Evolutionary conservation across 2,113 vertebrate species (phyloP).

Genomic region (Tamias sibiricus): DNA sequence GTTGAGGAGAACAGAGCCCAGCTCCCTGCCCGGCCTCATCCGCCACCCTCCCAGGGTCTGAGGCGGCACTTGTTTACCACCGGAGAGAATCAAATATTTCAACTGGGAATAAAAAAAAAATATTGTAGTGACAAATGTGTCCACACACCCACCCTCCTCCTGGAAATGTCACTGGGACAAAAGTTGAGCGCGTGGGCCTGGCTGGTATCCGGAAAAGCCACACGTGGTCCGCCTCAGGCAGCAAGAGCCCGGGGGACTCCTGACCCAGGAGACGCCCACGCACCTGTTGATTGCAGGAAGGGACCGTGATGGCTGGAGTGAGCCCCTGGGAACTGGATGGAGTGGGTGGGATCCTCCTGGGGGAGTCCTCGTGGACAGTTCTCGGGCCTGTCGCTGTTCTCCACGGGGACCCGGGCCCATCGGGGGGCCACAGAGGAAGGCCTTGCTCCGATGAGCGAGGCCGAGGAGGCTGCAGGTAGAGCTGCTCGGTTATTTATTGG

Average conservation of each 20-base stretch:
- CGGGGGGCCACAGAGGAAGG: neutral
- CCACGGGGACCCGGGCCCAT: accelerated
- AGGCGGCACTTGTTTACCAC: neutral
- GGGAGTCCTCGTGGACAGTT: neutral
- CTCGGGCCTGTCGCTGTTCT: neutral
- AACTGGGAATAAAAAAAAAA: neutral
- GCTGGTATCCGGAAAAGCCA: neutral
- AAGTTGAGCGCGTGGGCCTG: neutral
- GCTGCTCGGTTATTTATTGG: conserved; percentile 36
- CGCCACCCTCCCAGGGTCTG: accelerated
- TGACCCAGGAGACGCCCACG: accelerated
- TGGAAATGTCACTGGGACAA: neutral
- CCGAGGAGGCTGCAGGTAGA: neutral
- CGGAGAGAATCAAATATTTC: neutral
- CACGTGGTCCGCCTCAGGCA: accelerated
- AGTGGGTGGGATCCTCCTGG: accelerated
- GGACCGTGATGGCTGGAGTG: too few relatives aligned
- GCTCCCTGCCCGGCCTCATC: accelerated
- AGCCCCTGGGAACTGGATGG: accelerated
- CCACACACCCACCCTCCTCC: neutral
- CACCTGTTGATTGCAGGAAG: too few relatives aligned
- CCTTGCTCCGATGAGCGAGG: neutral
- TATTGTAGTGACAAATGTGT: neutral
- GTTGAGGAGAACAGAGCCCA: neutral
- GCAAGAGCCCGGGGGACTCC: accelerated